Base-by-base conservation (phyloP, 1,140 invertebrate genomes). In the Pseudomyrmex concolor region DNA sequence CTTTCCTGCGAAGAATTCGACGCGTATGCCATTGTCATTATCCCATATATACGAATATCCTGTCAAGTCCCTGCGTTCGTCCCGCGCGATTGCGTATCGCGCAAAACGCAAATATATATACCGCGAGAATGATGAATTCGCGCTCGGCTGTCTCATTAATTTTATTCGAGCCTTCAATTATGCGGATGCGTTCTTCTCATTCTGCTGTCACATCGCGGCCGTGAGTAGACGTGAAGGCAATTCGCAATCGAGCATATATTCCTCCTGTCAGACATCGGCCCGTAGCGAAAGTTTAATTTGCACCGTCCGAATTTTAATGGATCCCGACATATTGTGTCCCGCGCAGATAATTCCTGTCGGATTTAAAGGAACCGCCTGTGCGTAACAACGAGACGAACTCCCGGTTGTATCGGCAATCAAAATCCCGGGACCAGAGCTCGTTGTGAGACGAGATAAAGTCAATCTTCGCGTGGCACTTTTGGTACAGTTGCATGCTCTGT, bases 281-380 rank as follows among this genome's bases (percentile, higher is more conserved):
- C 86, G 68, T 71, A 83, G 77, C 81, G 84, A 88, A 90, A 88
- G 70, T 90, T 90, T 90, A 88, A 90, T 90, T 90, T 87, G 83
- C 89, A 87, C 86, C 87, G 89, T 80, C 70, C 82, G 81, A 88
- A 89, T 88, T 89, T 90, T 90, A 89, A 90, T 89, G 89, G 84
- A 73, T 50, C 64, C 83, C 83, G 86, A 89, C 87, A 86, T 86
- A 88, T 89, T 89, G 87, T 88, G 84, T 85, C 76, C 80, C 71
- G 85, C 86, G 86, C 83, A 88, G 86, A 86, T 89, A 89, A 89
- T 89, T 89, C 86, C 87, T 89, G 87, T 89, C 87, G 87, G 87
- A 89, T 89, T 89, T 89, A 84, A 89, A 85, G 84, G 82, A 50
- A 74, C 68, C 59, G 71, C 70, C 71, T 57, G 64, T 19, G 50